Conservation (phyloP, 2,113 vertebrate genomes). For the Lepus americanus region DNA sequence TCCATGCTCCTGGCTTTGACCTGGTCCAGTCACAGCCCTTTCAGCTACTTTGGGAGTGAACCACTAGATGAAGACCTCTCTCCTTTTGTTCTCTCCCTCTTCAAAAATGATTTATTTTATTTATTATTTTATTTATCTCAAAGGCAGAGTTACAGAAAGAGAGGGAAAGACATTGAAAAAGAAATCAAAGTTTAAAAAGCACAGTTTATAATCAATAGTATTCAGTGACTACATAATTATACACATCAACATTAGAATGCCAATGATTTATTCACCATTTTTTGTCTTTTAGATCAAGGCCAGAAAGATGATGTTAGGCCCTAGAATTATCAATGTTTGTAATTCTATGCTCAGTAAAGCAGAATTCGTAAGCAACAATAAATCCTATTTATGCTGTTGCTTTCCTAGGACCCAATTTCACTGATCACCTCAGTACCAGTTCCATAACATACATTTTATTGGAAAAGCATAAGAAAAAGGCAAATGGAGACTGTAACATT, state of each 20-base stretch:
- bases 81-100: too few species aligned
- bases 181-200: not conserved
- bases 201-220: conserved; percentile 34
- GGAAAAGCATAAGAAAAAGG: not conserved
- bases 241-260: not conserved
- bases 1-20: too few species aligned
- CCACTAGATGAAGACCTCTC: too few species aligned
- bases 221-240: not conserved
- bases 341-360: not conserved
- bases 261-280: not conserved
- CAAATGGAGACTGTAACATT: not conserved
- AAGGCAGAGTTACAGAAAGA: too few species aligned
- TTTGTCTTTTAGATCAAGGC: not conserved
- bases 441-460: not conserved
- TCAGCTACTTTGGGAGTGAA: too few species aligned
- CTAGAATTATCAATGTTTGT: not conserved
- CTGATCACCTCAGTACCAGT: not conserved
- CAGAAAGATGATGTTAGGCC: not conserved
- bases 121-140: too few species aligned
- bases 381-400: not conserved
- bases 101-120: too few species aligned
- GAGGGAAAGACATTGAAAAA: too few species aligned
- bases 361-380: conserved; percentile 24
- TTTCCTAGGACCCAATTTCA: not conserved
- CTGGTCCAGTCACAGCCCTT: too few species aligned